phyloP scores from a whole-genome alignment of 2,113 vertebrate species.

The Trichechus manatus region DNA sequence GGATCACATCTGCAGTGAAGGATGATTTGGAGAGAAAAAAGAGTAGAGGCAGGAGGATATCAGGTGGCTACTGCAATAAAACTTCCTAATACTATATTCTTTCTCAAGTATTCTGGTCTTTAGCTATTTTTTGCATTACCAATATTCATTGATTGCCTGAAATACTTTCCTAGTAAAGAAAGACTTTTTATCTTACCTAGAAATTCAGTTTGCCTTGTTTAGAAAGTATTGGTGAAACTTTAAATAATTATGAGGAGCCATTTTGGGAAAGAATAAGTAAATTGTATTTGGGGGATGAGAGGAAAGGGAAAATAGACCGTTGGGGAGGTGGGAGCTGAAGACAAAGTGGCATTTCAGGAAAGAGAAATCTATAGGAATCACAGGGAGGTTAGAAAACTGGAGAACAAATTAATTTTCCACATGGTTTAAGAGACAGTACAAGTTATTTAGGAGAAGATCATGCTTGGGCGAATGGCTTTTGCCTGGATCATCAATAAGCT shows the following conservation, averaged over 20 bases:
- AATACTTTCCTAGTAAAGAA: not conserved
- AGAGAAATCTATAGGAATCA: not conserved
- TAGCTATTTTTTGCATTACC: not conserved
- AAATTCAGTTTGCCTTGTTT: conserved; percentile 11
- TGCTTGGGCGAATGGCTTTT: not conserved
- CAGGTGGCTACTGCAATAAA: not conserved
- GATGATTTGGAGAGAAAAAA: not conserved
- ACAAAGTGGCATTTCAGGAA: not conserved
- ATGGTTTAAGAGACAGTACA: not conserved
- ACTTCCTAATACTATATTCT: not conserved
- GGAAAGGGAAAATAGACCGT: not conserved
- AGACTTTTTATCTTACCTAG: not conserved
- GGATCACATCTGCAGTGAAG: not conserved
- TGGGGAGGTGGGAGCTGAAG: not conserved
- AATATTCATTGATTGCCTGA: not conserved
- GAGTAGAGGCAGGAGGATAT: not conserved
- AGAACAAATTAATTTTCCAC: not conserved
- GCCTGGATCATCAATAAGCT: not conserved
- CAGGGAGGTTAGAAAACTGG: not conserved
- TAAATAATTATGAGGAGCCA: not conserved
- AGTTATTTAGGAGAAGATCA: not conserved
- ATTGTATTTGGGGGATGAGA: not conserved
- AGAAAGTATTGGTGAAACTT: not conserved
- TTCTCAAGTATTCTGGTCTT: conserved; percentile 22
- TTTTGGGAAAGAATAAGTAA: conserved; percentile 3